Conservation (phyloP, 2,888 invertebrate species). For the Ypsolopha scabrella region DNA sequence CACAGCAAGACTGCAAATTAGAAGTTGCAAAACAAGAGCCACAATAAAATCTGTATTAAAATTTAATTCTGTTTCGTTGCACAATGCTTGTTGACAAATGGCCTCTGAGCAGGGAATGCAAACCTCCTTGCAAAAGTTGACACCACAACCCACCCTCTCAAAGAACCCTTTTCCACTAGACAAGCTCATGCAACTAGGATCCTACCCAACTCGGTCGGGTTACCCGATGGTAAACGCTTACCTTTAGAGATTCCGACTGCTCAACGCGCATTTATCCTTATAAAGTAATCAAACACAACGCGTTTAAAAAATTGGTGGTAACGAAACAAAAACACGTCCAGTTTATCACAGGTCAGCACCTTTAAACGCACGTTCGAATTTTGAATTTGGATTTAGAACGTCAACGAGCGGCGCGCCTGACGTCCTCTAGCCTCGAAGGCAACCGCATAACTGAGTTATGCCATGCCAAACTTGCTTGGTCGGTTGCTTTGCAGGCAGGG, state of each 20-base stretch:
- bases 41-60: conserved; percentile 10
- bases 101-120: conserved; percentile 37
- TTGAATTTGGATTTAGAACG: conserved; percentile 16
- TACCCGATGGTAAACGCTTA: conserved; percentile 24
- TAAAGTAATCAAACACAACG: conserved; percentile 4
- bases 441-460: conserved; percentile 37
- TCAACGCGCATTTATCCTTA: conserved; percentile 32
- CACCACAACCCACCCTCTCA: conserved; percentile 30
- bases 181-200: conserved; percentile 28
- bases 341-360: conserved; percentile 36
- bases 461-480: conserved; percentile 1
- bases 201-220: conserved; percentile 35
- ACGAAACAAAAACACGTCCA: conserved; percentile 21
- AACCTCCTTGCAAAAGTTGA: conserved; percentile 46
- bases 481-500: background rate
- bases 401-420: conserved; percentile 14
- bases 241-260: conserved; percentile 35
- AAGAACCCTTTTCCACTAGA: conserved; percentile 30
- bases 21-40: conserved; percentile 22
- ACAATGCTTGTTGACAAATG: conserved; percentile 48
- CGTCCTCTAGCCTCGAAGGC: conserved; percentile 35
- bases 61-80: conserved; percentile 32
- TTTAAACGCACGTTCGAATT: conserved; percentile 33
- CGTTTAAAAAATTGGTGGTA: conserved; percentile 10
- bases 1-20: conserved; percentile 11